Conservation (phyloP, 2,888 invertebrate species). For the Xestoiulus laeticollis region DNA sequence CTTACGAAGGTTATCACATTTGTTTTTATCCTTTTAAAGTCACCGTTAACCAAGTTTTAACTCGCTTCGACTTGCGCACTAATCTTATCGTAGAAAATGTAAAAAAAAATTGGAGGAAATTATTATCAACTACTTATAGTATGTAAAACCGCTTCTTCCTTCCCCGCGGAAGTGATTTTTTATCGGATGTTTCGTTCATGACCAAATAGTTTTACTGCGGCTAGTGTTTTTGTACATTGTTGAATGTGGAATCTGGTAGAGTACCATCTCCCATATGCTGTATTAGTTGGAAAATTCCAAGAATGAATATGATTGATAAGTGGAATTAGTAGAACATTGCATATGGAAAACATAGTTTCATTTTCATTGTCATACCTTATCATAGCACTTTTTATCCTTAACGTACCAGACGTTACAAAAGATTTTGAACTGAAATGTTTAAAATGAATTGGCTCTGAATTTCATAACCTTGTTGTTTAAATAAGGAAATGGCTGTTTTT, state of each 20-base stretch:
- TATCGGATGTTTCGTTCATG: background rate
- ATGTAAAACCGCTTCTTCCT: conserved; percentile 43
- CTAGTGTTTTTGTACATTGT: conserved; percentile 31
- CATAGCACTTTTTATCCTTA: background rate
- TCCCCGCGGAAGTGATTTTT: background rate
- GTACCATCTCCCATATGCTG: background rate
- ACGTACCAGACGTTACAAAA: background rate
- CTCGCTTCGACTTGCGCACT: background rate
- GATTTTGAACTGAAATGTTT: background rate
- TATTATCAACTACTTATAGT: conserved; percentile 17
- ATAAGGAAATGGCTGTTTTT: background rate
- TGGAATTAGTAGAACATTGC: background rate
- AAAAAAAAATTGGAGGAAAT: background rate
- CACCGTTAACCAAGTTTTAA: background rate
- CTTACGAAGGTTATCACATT: background rate
- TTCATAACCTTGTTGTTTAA: background rate
- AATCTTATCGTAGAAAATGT: background rate
- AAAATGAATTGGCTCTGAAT: background rate
- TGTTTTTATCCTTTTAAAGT: background rate
- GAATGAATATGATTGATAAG: background rate
- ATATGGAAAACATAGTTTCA: background rate
- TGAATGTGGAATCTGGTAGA: background rate
- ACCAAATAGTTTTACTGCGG: conserved; percentile 2
- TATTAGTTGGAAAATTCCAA: background rate
- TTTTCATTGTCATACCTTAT: background rate